Evolutionary conservation across 2,888 invertebrate genomes (phyloP).

Genomic region (Laothoe populi): DNA sequence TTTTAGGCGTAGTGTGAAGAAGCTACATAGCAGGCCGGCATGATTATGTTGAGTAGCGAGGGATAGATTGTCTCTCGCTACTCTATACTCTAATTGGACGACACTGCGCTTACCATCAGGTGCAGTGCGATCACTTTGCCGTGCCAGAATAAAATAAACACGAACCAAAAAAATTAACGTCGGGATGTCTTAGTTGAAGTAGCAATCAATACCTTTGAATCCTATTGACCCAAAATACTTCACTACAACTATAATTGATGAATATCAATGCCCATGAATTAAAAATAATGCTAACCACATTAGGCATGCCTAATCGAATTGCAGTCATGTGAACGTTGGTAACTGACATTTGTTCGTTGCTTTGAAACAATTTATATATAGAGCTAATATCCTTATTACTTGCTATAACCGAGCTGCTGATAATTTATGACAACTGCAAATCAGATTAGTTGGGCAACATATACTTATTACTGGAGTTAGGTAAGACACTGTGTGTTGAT

Average conservation of each 20-base stretch:
- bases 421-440: conserved; percentile 7
- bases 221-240: neutral
- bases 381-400: conserved; percentile 13
- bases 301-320: conserved; percentile 9
- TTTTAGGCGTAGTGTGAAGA: too few species aligned
- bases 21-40: too few species aligned
- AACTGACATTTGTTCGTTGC: neutral
- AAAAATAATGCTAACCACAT: neutral
- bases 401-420: neutral
- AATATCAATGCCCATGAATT: too few species aligned
- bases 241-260: too few species aligned
- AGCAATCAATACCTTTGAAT: neutral
- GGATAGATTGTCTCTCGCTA: too few species aligned
- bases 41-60: too few species aligned
- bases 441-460: neutral
- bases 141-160: too few species aligned
- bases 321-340: neutral
- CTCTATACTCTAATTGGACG: too few species aligned
- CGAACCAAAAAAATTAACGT: too few species aligned
- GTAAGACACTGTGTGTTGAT: neutral
- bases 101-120: too few species aligned
- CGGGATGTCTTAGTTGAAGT: too few species aligned
- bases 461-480: neutral
- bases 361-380: conserved; percentile 10
- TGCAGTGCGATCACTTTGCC: too few species aligned